These are phyloP conservation scores for Tachycineta bicolor DNA, from an alignment of 2,113 vertebrate genomes.

Conservation along the genomic window DNA sequence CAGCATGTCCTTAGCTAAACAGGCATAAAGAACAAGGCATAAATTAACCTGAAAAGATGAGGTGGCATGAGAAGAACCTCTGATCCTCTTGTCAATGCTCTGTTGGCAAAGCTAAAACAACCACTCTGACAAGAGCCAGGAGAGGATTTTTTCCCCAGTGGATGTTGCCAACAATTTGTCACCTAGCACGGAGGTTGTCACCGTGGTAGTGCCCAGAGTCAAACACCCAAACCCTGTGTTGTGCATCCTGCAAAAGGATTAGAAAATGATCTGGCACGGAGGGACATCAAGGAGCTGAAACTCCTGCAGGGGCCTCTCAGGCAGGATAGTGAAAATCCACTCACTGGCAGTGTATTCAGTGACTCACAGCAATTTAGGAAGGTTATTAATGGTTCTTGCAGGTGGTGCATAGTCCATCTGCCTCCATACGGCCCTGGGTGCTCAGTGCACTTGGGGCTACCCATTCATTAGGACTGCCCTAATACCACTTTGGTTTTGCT, in stretches of 20 bases:
- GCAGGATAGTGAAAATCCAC: background rate
- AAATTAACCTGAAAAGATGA: constrained; percentile 9
- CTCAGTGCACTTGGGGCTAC: background rate
- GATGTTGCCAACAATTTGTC: background rate
- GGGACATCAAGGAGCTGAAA: background rate
- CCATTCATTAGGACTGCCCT: background rate
- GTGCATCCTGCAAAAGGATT: background rate
- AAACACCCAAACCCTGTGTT: background rate
- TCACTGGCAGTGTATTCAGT: background rate
- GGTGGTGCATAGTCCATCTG: background rate
- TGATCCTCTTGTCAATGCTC: background rate
- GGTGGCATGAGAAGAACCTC: background rate
- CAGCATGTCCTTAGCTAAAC: constrained; percentile 30
- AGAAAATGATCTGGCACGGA: background rate
- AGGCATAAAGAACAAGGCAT: constrained; percentile 42
- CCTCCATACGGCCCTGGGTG: background rate
- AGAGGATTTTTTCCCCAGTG: constrained; percentile 11
- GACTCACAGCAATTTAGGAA: background rate
- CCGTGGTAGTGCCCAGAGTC: background rate
- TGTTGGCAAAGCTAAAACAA: background rate
- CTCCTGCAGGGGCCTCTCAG: background rate
- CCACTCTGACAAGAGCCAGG: background rate
- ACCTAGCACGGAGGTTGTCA: background rate
- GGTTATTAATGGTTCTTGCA: background rate
- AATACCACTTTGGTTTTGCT: background rate